Percentiles rank a stretch among this genome's conserved stretches.
phyloP scores from a whole-genome alignment of 2,797 vertebrate species.

The Girardinus metallicus region DNA sequence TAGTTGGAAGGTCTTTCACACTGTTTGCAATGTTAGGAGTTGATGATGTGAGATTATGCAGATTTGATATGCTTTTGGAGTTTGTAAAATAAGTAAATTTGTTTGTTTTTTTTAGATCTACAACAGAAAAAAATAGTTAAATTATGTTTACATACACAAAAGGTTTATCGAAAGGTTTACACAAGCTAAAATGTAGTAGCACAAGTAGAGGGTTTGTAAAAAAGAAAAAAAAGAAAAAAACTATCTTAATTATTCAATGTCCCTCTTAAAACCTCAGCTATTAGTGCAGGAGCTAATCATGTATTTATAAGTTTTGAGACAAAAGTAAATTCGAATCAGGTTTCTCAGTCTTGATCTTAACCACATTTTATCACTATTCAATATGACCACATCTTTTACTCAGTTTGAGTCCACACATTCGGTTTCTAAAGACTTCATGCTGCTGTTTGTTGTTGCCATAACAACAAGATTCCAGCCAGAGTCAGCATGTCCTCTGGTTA shows the following conservation, averaged over 20 bases:
- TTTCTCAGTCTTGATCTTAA: background rate
- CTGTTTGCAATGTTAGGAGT: background rate
- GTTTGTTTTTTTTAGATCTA: background rate
- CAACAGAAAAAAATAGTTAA: too few species aligned
- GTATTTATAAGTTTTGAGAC: background rate
- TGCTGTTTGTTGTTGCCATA: constrained; percentile 23
- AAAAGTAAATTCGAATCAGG: background rate
- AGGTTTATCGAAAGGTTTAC: too few species aligned
- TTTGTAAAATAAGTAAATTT: background rate
- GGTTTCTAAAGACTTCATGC: constrained; percentile 2
- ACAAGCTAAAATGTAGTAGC: too few species aligned
- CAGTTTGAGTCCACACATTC: background rate
- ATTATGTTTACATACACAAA: too few species aligned
- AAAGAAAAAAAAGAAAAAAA: too few species aligned
- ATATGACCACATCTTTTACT: background rate
- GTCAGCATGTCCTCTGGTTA: background rate
- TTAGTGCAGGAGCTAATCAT: background rate
- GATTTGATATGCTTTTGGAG: background rate
- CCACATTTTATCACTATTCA: background rate
- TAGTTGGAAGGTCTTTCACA: background rate
- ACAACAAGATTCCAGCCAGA: background rate
- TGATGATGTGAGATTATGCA: background rate
- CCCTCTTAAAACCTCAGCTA: background rate
- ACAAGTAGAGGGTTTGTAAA: too few species aligned
- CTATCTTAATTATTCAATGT: too few species aligned